Evolutionary conservation across 2,113 vertebrate genomes (phyloP), one percentile per base, ranked within the genome.

Genomic region (Scartelaos histophorus): DNA sequence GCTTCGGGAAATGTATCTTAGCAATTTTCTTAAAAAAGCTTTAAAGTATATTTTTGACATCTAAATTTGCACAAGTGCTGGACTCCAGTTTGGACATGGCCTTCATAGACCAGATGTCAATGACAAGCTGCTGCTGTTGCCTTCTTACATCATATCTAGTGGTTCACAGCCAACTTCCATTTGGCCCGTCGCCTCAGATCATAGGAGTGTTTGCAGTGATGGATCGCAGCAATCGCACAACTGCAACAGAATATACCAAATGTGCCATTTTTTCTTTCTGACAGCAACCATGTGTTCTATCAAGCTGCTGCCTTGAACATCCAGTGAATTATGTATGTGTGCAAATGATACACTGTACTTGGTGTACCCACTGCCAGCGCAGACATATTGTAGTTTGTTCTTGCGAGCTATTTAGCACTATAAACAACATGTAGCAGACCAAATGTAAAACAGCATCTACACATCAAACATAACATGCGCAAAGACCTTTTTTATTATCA

Each of bases 71-170:
- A 29, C 29, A 29, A 29, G 29, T 29, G 67, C 61, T 5, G 56
- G 54, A 45, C 60, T 51, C 10, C 71, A 58, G 61, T 75, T 53
- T 72, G 25, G 46, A 78, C 43, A 67, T 65, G 66, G 66, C 49
- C 38, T 62, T 64, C 54, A 76, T 71, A 76, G 65, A 68, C 47
- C 76, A 76, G 60, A 82, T 83, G 79, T 76, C 78, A 78, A 62
- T 47, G 56, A 81, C 70, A 74, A 71, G 73, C 76, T 79, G 72
- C 53, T 73, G 69, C 69, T 64, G 60, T 51, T 43, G 64, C 64
- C 24, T 75, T 71, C 64, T 68, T 78, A 71, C 54, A 58, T 56
- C 79, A 69, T 67, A n/a, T 69, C 72, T 38, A 75, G 66, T 78
- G 67, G 54, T 71, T 65, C 3, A 5, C 73, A 10, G 73, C 78